Evolutionary conservation across 2,888 invertebrate species (phyloP).

Genomic region (Lasioglossum figueresi): DNA sequence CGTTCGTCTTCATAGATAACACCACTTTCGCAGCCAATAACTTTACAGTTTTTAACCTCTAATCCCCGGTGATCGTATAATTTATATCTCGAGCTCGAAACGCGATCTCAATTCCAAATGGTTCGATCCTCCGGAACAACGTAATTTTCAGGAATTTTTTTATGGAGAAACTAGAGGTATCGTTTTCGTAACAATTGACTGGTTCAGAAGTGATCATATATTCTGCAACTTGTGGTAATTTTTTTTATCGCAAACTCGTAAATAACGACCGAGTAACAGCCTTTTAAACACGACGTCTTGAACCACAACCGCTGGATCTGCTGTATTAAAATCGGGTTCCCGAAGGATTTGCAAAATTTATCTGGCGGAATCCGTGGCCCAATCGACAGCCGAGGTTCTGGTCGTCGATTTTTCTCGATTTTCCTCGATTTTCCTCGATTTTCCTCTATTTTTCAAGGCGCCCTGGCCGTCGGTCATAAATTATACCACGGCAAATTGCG

Average conservation of each 20-base stretch:
- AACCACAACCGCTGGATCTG: not conserved
- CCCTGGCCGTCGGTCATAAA: constrained; percentile 46
- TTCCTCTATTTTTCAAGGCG: constrained; percentile 31
- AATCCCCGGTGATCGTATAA: not conserved
- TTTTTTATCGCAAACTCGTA: not conserved
- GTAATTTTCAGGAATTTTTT: not conserved
- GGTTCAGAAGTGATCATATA: not conserved
- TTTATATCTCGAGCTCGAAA: not conserved
- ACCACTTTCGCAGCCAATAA: constrained; percentile 1
- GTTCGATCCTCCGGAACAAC: not conserved
- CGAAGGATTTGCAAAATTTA: constrained; percentile 21
- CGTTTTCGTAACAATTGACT: not conserved
- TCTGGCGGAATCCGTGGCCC: constrained; percentile 2
- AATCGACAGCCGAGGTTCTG: not conserved
- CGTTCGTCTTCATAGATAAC: not conserved
- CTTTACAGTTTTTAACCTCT: not conserved
- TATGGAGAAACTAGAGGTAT: not conserved
- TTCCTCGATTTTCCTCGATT: constrained; percentile 32
- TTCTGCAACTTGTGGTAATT: not conserved
- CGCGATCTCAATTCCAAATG: not conserved
- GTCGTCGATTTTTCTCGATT: not conserved
- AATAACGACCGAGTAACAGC: not conserved
- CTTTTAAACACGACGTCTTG: not conserved
- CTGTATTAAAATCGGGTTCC: not conserved
- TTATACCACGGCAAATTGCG: constrained; percentile 61